Evolutionary conservation across 2,113 vertebrate genomes (phyloP), one percentile per base, ranked within the genome.

Genomic region (Microcebus tavaratra): DNA sequence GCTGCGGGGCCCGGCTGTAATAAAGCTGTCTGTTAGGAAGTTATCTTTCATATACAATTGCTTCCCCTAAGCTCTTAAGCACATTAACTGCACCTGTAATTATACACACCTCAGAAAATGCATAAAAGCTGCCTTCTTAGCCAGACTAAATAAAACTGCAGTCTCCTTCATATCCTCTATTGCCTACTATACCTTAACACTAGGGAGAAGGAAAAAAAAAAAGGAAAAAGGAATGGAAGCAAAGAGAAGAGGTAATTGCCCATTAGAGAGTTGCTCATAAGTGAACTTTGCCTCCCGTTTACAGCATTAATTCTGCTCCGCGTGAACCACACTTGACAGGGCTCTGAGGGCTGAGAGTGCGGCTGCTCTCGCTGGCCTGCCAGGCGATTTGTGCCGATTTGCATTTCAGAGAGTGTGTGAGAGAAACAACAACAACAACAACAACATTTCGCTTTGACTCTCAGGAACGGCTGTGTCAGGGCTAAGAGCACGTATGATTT

Each of bases 71-170:
- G 97, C 98, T 97, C 96, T 98, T 98, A 97, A 98, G 96, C 98
- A 98, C 98, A 98, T 98, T 98, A 98, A 98, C 98, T 96, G 97
- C 87, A 90, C 97, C 98, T 98, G 98, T 98, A 97, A 98, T 98
- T 98, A 98, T 97, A 97, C 84, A 95, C 76, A 98, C 90, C 97
- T 97, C 97, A 94, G 97, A 98, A 98, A 98, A 97, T 36, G 96
- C 97, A 97, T 97, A 68, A 97, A 96, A 97, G 96, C 98, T 96
- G 75, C 92, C 85, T 98, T 96, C 96, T 97, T 97, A 97, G 98
- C 96, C 98, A 96, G 68, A 88, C 91, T 96, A 91, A 95, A 94
- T 48, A 93, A 97, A 98, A 98, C 96, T 86, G 92, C 96, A 73
- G 97, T 97, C 95, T 88, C 90, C 96, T 91, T 82, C 87, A 96